Evolutionary conservation across 2,888 invertebrate species (phyloP).

Genomic region (Temnothorax rugatulus): DNA sequence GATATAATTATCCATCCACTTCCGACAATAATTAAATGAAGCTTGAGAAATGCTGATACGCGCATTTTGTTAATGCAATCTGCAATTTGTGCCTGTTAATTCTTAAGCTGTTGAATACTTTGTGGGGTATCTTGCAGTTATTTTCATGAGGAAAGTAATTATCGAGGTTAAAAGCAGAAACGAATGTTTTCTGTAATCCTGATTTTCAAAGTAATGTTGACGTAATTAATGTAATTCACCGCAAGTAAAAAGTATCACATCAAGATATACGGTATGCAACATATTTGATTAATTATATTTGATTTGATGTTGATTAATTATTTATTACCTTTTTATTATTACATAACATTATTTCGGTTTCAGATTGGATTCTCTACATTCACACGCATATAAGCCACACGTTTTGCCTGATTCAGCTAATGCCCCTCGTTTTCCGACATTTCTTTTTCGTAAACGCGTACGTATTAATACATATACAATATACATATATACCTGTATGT

Average conservation of each 20-base stretch:
- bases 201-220: neutral
- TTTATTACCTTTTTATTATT: slow-evolving; percentile 21
- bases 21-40: slow-evolving; percentile 54
- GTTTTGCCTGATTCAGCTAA: neutral
- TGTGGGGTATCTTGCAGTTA: neutral
- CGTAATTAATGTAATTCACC: neutral
- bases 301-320: neutral
- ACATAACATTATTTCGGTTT: slow-evolving; percentile 33
- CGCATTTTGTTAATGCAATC: slow-evolving; percentile 1
- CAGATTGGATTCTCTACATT: slow-evolving; percentile 44
- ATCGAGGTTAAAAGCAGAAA: neutral
- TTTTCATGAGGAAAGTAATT: neutral
- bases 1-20: slow-evolving; percentile 43
- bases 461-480: slow-evolving; percentile 7
- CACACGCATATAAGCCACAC: slow-evolving; percentile 22
- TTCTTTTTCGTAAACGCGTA: neutral
- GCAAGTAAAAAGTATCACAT: neutral
- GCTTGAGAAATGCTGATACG: neutral
- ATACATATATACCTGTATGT: neutral
- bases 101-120: neutral
- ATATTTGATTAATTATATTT: slow-evolving; percentile 1
- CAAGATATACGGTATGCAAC: neutral
- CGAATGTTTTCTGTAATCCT: neutral
- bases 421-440: neutral
- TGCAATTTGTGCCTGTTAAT: neutral